Evolutionary conservation across 2,888 invertebrate genomes (phyloP).

Genomic region (Allygus modestus): DNA sequence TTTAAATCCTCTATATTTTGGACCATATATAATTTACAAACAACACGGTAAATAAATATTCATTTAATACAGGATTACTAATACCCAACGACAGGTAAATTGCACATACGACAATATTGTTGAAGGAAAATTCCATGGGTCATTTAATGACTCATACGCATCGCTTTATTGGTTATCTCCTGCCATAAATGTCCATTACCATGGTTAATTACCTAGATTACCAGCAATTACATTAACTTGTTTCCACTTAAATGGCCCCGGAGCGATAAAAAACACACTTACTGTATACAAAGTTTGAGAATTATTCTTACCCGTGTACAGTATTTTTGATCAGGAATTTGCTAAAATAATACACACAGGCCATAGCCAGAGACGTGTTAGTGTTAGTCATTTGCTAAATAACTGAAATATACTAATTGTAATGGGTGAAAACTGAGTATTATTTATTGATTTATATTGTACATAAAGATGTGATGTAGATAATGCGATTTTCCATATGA

Average conservation of each 20-base stretch:
- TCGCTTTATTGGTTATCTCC: slow-evolving; percentile 34
- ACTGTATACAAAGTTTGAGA: slow-evolving; percentile 12
- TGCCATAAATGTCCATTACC: slow-evolving; percentile 30
- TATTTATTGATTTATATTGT: no score
- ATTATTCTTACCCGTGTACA: not conserved
- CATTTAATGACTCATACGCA: slow-evolving; percentile 1
- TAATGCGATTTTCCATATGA: no score
- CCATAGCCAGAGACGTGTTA: no score
- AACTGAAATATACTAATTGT: no score
- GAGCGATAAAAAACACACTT: slow-evolving; percentile 7
- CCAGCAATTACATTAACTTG: slow-evolving; percentile 41
- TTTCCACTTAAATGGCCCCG: slow-evolving; percentile 2
- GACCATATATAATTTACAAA: no score
- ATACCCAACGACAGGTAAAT: not conserved
- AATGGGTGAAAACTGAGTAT: no score
- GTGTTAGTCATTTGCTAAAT: no score
- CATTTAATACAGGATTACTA: no score
- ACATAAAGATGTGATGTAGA: no score
- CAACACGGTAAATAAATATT: no score
- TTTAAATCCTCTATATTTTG: no score
- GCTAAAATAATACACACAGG: no score
- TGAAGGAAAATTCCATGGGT: slow-evolving; percentile 12
- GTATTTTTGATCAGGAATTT: not conserved
- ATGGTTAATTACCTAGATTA: slow-evolving; percentile 25
- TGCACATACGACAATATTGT: not conserved